Evolutionary conservation across 2,888 invertebrate genomes (phyloP).

Genomic region (Cephalotes varians): DNA sequence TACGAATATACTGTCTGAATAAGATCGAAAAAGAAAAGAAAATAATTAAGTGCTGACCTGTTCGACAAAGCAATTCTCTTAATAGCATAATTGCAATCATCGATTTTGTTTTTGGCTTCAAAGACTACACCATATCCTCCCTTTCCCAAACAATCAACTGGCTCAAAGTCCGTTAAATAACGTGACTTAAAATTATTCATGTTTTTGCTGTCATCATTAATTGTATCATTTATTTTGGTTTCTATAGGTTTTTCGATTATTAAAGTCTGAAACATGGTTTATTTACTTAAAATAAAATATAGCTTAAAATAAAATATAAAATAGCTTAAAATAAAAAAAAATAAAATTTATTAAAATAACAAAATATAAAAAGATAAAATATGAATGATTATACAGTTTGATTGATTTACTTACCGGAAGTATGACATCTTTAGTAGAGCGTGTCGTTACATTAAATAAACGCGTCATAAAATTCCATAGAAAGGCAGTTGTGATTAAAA

Average conservation of each 20-base stretch:
- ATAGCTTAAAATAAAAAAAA: neutral
- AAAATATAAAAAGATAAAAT: neutral
- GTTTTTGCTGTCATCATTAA: constrained; percentile 75
- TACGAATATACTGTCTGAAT: neutral
- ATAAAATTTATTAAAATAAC: neutral
- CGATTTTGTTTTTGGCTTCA: constrained; percentile 96
- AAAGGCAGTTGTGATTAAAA: constrained; percentile 91
- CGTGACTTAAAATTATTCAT: constrained; percentile 86
- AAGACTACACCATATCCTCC: constrained; percentile 99
- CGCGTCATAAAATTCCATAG: constrained; percentile 89
- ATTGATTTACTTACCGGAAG: constrained; percentile 74
- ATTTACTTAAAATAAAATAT: constrained; percentile 20
- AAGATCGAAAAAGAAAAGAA: neutral
- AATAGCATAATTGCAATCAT: constrained; percentile 97
- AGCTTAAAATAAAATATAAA: constrained; percentile 1
- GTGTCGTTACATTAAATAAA: constrained; percentile 76
- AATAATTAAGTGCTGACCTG: constrained; percentile 86
- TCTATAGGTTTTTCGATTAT: constrained; percentile 80
- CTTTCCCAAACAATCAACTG: constrained; percentile 92
- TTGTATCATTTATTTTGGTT: constrained; percentile 81
- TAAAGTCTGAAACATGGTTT: constrained; percentile 76
- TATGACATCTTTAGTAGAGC: constrained; percentile 76
- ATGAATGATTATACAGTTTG: neutral
- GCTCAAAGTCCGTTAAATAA: constrained; percentile 94
- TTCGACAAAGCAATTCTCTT: constrained; percentile 96